Evolutionary conservation across 1,140 invertebrate species (phyloP), one percentile per base, ranked within the genome.

Genomic region (Cephus cinctus): DNA sequence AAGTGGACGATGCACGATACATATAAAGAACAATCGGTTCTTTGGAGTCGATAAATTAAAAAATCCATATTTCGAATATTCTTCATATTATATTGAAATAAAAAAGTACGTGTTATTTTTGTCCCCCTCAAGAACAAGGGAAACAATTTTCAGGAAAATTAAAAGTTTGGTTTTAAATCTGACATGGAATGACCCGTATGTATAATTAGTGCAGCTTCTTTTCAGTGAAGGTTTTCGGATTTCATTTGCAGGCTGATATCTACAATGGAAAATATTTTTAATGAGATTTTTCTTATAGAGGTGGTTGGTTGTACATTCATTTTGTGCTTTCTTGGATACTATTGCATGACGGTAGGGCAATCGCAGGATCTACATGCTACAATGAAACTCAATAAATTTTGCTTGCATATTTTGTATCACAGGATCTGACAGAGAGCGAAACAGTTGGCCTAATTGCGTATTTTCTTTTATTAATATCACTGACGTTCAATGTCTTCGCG

Each of bases 401-500:
- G 20, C 38, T 38, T n/a, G n/a, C n/a, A n/a, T n/a, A n/a, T 27
- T 41, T 47, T 34, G 22, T 23, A 11, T 27, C n/a, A 27, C 25
- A 27, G 25, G n/a, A 27, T n/a, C 25, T 27, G 25, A 6, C 6
- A 27, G 25, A 27, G n/a, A 27, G n/a, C 25, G n/a, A 27, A 8
- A 27, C n/a, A 27, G 25, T 6, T 8, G 25, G 25, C n/a, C n/a
- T 52, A 2, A 20, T 35, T 14, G 51, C 61, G 45, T 43, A 35
- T 21, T 15, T 46, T 21, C 27, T 57, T 14, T 47, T 62, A 38
- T 35, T 64, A 5, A 9, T 46, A 16, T 56, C 61, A 0, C 21
- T 58, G 0, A 44, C 36, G 11, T 60, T 64, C 31, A 67, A 69
- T 43, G 59, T 69, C 25, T 67, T 63, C 12, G 47, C 62, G 47